Evolutionary conservation across 2,888 invertebrate genomes (phyloP), one percentile per base, ranked within the genome.

Genomic region (Leptarthrus brevirostris): DNA sequence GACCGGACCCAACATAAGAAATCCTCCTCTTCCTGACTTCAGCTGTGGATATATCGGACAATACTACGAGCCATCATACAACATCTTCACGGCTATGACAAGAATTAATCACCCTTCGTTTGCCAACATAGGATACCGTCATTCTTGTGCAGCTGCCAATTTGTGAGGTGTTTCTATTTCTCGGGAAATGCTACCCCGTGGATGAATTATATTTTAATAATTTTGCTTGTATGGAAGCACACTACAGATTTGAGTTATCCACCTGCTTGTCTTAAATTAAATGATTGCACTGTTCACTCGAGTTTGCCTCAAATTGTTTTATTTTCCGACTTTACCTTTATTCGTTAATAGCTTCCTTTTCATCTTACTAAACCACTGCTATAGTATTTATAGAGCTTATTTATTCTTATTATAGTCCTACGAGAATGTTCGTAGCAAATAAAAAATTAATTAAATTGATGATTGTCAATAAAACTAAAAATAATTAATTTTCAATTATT

Each of bases 231-330:
- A 64, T 64, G 64, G 64, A 44, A 44, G 26, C 64, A 40, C n/a
- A 12, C n/a, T 2, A 6, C 8, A 30, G 6, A 3, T n/a, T n/a
- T 12, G 12, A 18, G 40, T 18, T 8, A 26, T 64, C 64, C 64
- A 64, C 64, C 64, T 64, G 64, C 64, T 47, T 44, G 64, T 16
- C 47, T 64, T 64, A 64, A 64, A 64, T 64, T 64, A 64, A 47
- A 24, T 24, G 40, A 47, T 24, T 47, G 47, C n/a, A n/a, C n/a
- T n/a, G n/a, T n/a, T n/a, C n/a, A n/a, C n/a, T n/a, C n/a, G n/a
- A n/a, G n/a, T n/a, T n/a, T n/a, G n/a, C n/a, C n/a, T n/a, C n/a
- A n/a, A n/a, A n/a, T n/a, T n/a, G n/a, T n/a, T n/a, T n/a, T n/a
- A n/a, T n/a, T n/a, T n/a, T n/a, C n/a, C n/a, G n/a, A n/a, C n/a